These are phyloP conservation scores for Sarcoramphus papa DNA, from an alignment of 2,797 vertebrate species.

Conservation along the genomic window DNA sequence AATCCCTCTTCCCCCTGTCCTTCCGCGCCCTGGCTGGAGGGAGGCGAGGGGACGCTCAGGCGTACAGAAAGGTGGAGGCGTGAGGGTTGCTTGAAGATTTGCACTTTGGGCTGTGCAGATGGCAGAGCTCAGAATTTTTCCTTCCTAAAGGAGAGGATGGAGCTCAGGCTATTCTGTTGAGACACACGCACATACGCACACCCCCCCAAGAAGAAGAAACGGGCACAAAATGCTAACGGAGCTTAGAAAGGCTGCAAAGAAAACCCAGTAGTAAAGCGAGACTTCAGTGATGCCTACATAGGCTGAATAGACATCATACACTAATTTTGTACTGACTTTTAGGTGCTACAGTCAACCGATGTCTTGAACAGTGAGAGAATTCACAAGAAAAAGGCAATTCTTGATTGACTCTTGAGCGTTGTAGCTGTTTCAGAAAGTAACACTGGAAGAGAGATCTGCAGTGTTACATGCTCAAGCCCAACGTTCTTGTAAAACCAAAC, in stretches of 20 bases:
- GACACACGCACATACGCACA: not conserved
- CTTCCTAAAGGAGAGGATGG: not conserved
- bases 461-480: not conserved
- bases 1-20: not conserved
- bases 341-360: not conserved
- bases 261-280: not conserved
- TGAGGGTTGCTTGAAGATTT: not conserved
- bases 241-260: not conserved
- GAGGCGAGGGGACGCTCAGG: not conserved
- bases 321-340: not conserved
- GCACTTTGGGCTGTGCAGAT: not conserved
- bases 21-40: not conserved
- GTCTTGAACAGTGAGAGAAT: not conserved
- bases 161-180: too few relatives aligned
- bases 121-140: not conserved
- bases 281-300: fast-evolving
- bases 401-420: fast-evolving
- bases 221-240: not conserved
- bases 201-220: not conserved
- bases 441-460: not conserved
- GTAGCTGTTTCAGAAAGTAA: not conserved
- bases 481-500: not conserved
- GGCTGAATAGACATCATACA: not conserved
- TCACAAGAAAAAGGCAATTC: not conserved
- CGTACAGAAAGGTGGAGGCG: not conserved